Base-by-base conservation (phyloP, 2,888 invertebrate species). In the Cheilosia grossa region DNA sequence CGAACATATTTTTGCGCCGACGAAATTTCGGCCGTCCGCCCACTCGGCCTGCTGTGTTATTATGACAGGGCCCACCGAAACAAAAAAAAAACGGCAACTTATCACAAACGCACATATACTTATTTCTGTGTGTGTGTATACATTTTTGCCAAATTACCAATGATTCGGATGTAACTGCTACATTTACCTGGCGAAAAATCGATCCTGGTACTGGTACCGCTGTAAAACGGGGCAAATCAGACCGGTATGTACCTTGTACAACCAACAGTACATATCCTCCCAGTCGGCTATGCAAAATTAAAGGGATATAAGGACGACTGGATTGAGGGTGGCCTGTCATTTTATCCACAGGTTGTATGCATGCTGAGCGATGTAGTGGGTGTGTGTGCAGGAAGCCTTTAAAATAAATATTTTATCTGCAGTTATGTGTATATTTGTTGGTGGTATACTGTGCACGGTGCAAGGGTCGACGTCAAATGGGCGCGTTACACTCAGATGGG, bases 351-450 rank as follows among this genome's bases (percentile, higher is more conserved):
- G 79, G 82, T 79, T 79, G 67, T 82, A 61, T 80, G 78, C 69
- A 56, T 69, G 40, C 66, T 37, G 21, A 42, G 33, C 44, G 54
- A 53, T 33, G 4, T 42, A 70, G 21, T 63, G 53, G 24, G 47
- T 72, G 63, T 40, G 40, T 64, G 51, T 63, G 59, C 58, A 61
- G 19, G 40, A 59, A 69, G 33, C 63, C 81, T 82, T 86, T 82
- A 69, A 86, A 82, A 77, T 86, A 81, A 86, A 86, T 86, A 81
- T 81, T 86, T 86, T 77, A 86, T 86, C 82, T 82, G 72, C 82
- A 73, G 72, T 67, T 69, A 78, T 69, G 66, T 86, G 37, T 54
- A 80, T 56, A 80, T 56, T 53, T 61, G 67, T 74, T 54, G 58
- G 30, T 59, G 44, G 37, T 30, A 9, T 58, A 33, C 40, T n/a